A percentile compares a stretch with the other conserved stretches of the same genome.
Conservation (phyloP, 2,888 invertebrate genomes). For the Tromatobia lineatoria region DNA sequence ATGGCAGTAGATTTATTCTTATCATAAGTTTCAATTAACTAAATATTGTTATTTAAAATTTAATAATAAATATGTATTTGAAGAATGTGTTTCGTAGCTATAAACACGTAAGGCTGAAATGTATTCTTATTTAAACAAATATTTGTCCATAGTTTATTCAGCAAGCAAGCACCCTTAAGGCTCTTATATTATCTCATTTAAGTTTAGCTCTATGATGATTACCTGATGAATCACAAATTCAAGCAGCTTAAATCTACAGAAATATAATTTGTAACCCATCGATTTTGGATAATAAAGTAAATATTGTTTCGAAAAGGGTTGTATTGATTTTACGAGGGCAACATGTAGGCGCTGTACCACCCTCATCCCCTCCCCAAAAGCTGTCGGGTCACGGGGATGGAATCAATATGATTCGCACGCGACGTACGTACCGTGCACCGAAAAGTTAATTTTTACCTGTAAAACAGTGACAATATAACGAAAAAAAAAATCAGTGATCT, state of each 20-base stretch:
- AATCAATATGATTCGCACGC: constrained; percentile 82
- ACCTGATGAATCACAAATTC: neutral
- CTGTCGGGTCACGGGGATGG: constrained; percentile 72
- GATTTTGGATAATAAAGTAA: neutral
- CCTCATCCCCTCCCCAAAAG: constrained; percentile 74
- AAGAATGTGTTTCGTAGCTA: too few relatives aligned
- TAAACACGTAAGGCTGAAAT: neutral
- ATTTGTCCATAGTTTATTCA: neutral
- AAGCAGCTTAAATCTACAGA: neutral
- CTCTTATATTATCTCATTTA: neutral
- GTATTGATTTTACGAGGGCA: constrained; percentile 64
- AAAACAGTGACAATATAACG: constrained; percentile 31
- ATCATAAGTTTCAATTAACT: too few relatives aligned
- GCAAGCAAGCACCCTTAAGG: neutral
- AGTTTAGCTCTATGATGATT: neutral
- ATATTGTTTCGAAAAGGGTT: constrained; percentile 23
- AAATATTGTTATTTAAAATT: neutral
- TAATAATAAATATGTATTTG: neutral
- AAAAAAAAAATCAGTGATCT: constrained; percentile 8
- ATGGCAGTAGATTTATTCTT: too few relatives aligned
- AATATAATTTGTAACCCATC: neutral
- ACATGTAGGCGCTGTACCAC: constrained; percentile 43
- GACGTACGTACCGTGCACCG: constrained; percentile 68
- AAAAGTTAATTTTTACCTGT: constrained; percentile 69
- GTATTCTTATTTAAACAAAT: neutral